Evolutionary conservation across 1,140 invertebrate species (phyloP).

Genomic region (Melipona quadrifasciata): DNA sequence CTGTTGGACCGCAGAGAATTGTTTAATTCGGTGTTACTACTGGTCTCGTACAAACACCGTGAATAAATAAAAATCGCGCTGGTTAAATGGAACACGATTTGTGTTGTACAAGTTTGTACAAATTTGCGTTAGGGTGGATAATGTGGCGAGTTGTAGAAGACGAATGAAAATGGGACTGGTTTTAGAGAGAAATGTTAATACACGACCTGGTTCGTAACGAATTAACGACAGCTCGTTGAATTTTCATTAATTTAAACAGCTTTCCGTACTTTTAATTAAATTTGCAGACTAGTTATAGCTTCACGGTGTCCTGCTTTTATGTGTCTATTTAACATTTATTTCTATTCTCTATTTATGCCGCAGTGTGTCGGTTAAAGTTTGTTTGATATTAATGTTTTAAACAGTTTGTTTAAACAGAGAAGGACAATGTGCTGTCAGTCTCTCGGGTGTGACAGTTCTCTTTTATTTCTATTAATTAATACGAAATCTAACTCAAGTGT

Average conservation of each 20-base stretch:
- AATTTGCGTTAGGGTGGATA: neutral
- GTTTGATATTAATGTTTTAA: neutral
- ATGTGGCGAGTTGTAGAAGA: neutral
- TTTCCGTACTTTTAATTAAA: neutral
- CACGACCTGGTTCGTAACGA: neutral
- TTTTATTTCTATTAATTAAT: no score
- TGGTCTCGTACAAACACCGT: neutral
- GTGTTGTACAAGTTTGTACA: neutral
- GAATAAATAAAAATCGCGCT: neutral
- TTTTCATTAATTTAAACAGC: neutral
- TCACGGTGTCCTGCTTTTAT: neutral
- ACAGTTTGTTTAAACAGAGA: neutral
- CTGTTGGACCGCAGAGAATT: neutral
- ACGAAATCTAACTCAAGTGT: no score
- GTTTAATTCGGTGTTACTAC: neutral
- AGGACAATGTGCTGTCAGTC: no score
- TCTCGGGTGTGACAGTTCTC: neutral
- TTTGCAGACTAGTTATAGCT: neutral
- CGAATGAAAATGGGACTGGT: neutral
- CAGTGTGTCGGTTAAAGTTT: neutral
- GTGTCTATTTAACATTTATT: neutral
- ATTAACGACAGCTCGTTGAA: neutral
- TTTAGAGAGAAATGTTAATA: neutral
- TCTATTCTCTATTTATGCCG: neutral
- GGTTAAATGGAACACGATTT: neutral